phyloP scores from a whole-genome alignment of 2,888 invertebrate genomes.

The Odontothrips loti region DNA sequence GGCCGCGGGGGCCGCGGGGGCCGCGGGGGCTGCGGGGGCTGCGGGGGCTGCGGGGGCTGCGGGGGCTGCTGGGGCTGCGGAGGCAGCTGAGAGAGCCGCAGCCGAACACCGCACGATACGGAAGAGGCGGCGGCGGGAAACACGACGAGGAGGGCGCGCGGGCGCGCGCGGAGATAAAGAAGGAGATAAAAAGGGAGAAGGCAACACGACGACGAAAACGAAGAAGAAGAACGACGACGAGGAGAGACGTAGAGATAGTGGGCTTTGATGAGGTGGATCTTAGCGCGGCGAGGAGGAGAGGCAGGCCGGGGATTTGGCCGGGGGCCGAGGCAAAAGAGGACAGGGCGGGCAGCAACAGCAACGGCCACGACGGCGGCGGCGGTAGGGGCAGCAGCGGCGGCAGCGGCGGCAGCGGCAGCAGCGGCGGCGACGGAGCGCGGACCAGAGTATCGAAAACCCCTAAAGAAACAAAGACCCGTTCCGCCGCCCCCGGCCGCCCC shows the following conservation, averaged over 20 bases:
- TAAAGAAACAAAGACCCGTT: not conserved
- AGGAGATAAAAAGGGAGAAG: conserved; percentile 1
- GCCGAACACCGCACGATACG: no score
- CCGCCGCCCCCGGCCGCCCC: not conserved
- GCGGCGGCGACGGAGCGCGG: not conserved
- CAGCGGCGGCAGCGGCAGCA: not conserved
- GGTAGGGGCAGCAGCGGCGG: not conserved
- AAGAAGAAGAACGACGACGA: not conserved
- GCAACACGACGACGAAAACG: not conserved
- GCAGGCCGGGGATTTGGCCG: not conserved
- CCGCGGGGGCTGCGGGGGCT: no score
- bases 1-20: not conserved
- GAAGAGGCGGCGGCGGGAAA: no score
- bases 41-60: not conserved
- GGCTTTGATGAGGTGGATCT: not conserved
- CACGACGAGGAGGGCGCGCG: no score
- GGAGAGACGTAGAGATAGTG: not conserved
- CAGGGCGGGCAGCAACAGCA: no score
- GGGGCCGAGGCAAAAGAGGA: not conserved
- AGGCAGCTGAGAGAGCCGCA: not conserved
- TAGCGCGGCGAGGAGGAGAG: no score
- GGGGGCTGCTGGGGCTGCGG: no score
- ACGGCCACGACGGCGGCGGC: no score
- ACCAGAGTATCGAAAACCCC: not conserved
- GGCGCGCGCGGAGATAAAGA: not conserved